A percentile compares a stretch with the other conserved stretches of the same genome.
phyloP scores from a whole-genome alignment of 2,113 vertebrate species.

The Siniperca knerii region DNA sequence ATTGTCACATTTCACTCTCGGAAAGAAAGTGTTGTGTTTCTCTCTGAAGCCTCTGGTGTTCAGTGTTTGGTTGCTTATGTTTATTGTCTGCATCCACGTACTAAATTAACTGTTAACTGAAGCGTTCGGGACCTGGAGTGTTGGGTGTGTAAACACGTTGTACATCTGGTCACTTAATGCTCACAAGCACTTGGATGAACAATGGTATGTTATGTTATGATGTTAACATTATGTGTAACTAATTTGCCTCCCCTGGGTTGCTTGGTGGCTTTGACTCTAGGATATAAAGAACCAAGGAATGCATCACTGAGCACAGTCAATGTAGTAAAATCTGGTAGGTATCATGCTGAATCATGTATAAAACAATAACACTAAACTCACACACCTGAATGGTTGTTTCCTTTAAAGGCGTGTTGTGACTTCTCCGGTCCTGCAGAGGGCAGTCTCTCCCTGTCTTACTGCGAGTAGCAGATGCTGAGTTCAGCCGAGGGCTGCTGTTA shows the following conservation, averaged over 20 bases:
- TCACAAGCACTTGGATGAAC: not conserved
- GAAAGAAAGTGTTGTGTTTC: not conserved
- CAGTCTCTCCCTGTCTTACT: slow-evolving; percentile 33
- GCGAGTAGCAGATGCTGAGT: not conserved
- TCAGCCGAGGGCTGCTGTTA: slow-evolving; percentile 57
- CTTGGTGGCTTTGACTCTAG: not conserved
- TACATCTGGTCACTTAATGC: not conserved
- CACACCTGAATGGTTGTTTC: slow-evolving; percentile 62
- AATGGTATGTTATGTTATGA: not conserved
- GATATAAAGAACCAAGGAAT: not conserved
- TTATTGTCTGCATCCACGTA: not conserved
- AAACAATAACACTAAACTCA: not conserved
- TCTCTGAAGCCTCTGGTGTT: not conserved
- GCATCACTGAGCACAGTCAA: not conserved
- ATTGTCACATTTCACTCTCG: not conserved
- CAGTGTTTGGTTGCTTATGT: not conserved
- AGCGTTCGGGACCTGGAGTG: not conserved
- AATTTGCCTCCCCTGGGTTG: not conserved
- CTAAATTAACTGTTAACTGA: not conserved
- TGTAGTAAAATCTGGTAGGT: not conserved
- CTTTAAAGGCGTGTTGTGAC: slow-evolving; percentile 47
- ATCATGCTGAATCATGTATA: not conserved
- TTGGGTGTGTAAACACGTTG: not conserved
- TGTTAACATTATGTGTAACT: not conserved
- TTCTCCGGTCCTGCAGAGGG: slow-evolving; percentile 53